Conservation (phyloP, 2,888 invertebrate genomes). For the Drosophila bunnanda region DNA sequence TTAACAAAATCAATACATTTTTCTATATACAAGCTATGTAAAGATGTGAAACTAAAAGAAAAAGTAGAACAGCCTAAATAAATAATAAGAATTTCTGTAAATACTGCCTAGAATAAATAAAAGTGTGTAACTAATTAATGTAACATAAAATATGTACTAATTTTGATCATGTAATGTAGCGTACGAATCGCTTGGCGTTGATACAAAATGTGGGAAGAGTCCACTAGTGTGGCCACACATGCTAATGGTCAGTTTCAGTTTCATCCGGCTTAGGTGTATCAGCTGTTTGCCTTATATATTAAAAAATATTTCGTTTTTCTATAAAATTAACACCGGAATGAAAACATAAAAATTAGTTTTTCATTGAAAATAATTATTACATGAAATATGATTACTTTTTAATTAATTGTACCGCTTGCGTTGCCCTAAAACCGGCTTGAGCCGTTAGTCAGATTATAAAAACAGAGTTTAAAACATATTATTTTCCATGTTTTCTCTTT, state of each 20-base stretch:
- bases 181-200: slow-evolving; percentile 56
- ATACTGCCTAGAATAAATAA: slow-evolving; percentile 44
- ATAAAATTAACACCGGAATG: not conserved
- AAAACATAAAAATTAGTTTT: not conserved
- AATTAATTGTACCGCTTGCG: not conserved
- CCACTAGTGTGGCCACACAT: slow-evolving; percentile 33
- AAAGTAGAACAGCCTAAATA: slow-evolving; percentile 8
- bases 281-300: slow-evolving; percentile 3
- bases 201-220: slow-evolving; percentile 20
- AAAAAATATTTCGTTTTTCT: not conserved
- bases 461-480: too few relatives aligned
- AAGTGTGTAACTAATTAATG: slow-evolving; percentile 59
- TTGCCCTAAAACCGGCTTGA: not conserved
- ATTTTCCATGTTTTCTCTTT: too few relatives aligned
- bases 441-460: too few relatives aligned
- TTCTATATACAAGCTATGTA: slow-evolving; percentile 6
- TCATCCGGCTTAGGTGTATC: not conserved
- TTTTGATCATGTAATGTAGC: slow-evolving; percentile 51
- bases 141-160: slow-evolving; percentile 50
- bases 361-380: not conserved
- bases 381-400: not conserved
- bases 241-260: not conserved
- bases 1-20: slow-evolving; percentile 12
- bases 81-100: slow-evolving; percentile 33
- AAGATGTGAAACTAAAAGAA: not conserved